Conservation (phyloP, 2,113 vertebrate genomes). For the Anolis carolinensis region DNA sequence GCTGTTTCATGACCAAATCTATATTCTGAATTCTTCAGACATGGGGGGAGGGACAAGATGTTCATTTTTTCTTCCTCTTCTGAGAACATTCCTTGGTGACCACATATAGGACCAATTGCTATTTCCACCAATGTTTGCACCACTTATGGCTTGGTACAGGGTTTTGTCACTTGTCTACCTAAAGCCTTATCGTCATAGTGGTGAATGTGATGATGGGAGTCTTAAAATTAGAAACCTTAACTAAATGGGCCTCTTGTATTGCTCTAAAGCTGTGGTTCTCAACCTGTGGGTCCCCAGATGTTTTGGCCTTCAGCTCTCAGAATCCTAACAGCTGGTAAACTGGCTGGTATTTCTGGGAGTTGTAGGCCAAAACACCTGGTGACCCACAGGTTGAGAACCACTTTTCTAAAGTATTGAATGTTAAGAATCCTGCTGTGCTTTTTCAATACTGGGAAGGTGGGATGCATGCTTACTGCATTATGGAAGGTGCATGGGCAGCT, state of each 20-base stretch:
- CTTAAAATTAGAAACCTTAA: background rate
- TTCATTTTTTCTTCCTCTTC: background rate
- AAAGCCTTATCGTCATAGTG: background rate
- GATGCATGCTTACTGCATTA: background rate
- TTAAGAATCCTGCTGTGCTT: background rate
- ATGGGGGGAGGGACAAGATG: background rate
- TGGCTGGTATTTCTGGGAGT: too few species aligned
- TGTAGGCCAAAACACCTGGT: too few species aligned
- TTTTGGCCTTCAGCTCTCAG: too few species aligned
- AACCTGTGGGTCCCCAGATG: too few species aligned
- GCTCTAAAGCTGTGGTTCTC: too few species aligned
- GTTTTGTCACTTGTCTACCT: background rate
- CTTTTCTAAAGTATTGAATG: background rate
- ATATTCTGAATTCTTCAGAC: background rate
- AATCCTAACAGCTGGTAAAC: too few species aligned
- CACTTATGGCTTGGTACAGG: background rate
- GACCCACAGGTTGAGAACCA: too few species aligned
- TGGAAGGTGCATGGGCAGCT: background rate
- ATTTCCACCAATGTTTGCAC: background rate
- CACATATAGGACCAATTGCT: background rate
- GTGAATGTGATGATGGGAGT: background rate
- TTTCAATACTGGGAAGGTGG: background rate
- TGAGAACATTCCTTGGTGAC: background rate
- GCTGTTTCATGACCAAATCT: background rate
- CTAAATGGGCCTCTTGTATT: background rate